Evolutionary conservation across 2,888 invertebrate species (phyloP).

Genomic region (Harpalus rufipes): DNA sequence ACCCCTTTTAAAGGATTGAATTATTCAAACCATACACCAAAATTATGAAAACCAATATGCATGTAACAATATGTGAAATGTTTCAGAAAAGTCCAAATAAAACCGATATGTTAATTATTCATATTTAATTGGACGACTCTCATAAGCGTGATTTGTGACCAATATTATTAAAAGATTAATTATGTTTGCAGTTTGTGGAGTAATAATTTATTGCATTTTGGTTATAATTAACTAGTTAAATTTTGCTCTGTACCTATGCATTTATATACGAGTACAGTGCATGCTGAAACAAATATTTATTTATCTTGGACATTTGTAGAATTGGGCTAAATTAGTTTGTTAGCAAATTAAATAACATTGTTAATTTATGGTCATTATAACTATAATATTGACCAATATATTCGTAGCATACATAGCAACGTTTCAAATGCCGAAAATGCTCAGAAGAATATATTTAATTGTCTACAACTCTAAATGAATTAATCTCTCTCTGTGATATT

Average conservation of each 20-base stretch:
- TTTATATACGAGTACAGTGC: no score
- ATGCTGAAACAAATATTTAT: background rate
- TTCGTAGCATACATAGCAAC: no score
- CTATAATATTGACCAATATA: no score
- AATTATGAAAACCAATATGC: no score
- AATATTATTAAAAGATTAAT: slow-evolving; percentile 4
- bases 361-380: background rate
- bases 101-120: slow-evolving; percentile 2
- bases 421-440: no score
- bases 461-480: no score
- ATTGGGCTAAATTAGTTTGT: background rate
- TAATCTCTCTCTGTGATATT: no score
- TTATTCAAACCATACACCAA: no score
- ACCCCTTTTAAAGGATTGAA: no score
- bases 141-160: background rate
- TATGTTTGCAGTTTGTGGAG: background rate
- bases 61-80: no score
- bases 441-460: no score
- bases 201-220: background rate
- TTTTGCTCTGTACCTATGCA: background rate
- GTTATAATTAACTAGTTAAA: background rate
- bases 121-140: background rate
- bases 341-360: background rate
- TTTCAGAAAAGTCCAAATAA: no score
- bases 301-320: background rate